A percentile compares a stretch with the other conserved stretches of the same genome.
Conservation (phyloP, 2,888 invertebrate species). For the Hyppa rectilinea region DNA sequence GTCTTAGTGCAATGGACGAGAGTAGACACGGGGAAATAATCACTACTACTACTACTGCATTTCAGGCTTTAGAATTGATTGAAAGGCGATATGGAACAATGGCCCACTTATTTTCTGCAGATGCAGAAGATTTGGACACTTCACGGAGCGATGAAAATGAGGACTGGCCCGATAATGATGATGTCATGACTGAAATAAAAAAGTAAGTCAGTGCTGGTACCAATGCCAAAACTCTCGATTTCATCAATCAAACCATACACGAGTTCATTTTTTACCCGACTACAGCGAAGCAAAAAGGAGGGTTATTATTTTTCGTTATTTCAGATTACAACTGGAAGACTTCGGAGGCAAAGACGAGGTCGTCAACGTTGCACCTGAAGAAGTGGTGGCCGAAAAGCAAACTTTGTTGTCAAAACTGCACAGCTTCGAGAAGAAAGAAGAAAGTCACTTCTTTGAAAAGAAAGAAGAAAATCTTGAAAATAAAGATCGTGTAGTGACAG, state of each 20-base stretch:
- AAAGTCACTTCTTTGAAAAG: constrained; percentile 84
- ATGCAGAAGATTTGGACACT: constrained; percentile 80
- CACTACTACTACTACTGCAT: neutral
- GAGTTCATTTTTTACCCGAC: too few relatives aligned
- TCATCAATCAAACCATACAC: neutral
- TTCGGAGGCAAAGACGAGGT: constrained; percentile 75
- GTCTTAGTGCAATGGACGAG: neutral
- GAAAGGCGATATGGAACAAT: constrained; percentile 94
- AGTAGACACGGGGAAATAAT: neutral
- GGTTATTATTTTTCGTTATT: constrained; percentile 41
- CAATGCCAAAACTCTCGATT: too few relatives aligned
- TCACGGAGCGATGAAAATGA: constrained; percentile 80
- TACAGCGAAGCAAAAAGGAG: too few relatives aligned
- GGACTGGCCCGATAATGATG: constrained; percentile 87
- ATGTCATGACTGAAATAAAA: constrained; percentile 92
- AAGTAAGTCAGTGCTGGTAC: constrained; percentile 82
- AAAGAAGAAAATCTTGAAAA: constrained; percentile 72
- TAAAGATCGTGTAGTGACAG: constrained; percentile 44
- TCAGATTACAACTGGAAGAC: constrained; percentile 83
- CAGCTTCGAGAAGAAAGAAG: constrained; percentile 82
- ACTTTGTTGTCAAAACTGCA: constrained; percentile 83
- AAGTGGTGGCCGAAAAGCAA: constrained; percentile 85
- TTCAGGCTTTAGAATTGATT: constrained; percentile 95
- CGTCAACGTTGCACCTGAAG: constrained; percentile 79
- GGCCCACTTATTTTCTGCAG: constrained; percentile 91